Conservation (phyloP, 2,113 vertebrate species). For the Nettapus auritus region DNA sequence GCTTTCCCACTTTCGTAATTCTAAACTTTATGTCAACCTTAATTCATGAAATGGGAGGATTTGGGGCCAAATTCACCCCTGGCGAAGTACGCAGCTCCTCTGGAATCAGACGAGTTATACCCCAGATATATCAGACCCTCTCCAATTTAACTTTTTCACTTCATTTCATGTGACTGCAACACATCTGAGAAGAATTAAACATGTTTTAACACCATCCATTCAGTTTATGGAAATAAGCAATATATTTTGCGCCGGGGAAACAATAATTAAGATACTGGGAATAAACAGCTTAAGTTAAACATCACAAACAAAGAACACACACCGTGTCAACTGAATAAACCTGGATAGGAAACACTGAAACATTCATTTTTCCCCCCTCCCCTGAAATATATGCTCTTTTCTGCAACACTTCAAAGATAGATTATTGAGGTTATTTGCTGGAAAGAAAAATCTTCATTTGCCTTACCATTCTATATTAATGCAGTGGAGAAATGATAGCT, state of each 20-base stretch:
- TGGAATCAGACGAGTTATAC: background rate
- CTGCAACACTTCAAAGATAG: background rate
- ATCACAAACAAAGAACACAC: background rate
- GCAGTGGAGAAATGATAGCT: fast-evolving
- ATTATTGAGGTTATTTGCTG: background rate
- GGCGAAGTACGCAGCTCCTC: background rate
- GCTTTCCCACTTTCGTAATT: slow-evolving; percentile 9
- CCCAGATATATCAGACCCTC: background rate
- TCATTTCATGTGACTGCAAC: background rate
- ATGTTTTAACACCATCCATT: background rate
- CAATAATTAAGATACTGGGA: background rate
- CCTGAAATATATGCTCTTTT: background rate
- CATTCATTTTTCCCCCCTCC: background rate
- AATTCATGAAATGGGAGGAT: slow-evolving; percentile 18
- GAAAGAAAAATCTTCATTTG: background rate
- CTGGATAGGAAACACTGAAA: background rate
- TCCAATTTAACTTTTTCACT: background rate
- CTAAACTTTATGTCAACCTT: slow-evolving; percentile 47
- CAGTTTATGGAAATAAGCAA: background rate
- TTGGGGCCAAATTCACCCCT: background rate
- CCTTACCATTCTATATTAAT: fast-evolving
- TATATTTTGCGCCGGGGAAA: background rate
- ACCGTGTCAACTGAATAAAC: background rate
- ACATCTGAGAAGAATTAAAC: background rate
- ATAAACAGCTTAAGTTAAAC: background rate